phyloP scores from a whole-genome alignment of 2,113 vertebrate species.

The Engystomops pustulosus region DNA sequence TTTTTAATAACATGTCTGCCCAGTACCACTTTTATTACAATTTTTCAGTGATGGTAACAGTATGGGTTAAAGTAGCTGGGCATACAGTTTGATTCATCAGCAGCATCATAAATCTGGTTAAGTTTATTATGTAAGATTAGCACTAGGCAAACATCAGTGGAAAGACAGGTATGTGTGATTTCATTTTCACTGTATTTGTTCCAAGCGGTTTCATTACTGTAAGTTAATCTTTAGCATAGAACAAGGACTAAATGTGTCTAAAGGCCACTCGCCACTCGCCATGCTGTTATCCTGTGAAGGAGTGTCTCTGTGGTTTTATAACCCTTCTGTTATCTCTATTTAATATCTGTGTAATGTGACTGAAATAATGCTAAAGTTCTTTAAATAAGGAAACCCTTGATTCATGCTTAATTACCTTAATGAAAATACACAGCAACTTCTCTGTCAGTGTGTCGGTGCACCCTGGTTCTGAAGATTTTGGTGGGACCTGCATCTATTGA shows the following conservation, averaged over 20 bases:
- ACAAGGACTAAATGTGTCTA: not conserved
- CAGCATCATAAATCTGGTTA: not conserved
- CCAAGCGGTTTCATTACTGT: not conserved
- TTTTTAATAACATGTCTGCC: not conserved
- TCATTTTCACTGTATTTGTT: not conserved
- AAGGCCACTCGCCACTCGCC: not conserved
- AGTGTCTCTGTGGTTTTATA: not conserved
- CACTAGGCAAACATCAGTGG: not conserved
- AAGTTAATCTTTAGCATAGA: slow-evolving; percentile 20
- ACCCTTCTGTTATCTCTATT: not conserved
- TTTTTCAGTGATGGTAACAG: not conserved
- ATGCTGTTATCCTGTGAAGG: not conserved
- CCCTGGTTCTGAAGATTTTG: too few relatives aligned
- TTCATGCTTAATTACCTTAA: not conserved
- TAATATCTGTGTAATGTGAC: too few relatives aligned
- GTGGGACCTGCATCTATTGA: too few relatives aligned
- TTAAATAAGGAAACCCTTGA: too few relatives aligned
- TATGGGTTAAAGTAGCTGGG: not conserved
- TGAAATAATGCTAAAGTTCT: not conserved
- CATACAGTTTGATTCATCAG: too few relatives aligned
- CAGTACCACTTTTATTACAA: not conserved
- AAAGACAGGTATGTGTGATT: not conserved
- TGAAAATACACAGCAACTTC: too few relatives aligned
- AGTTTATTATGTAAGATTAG: slow-evolving; percentile 7
- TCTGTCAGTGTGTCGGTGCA: too few relatives aligned